Conservation (phyloP, 1,140 invertebrate genomes). For the Acromyrmex echinatior region DNA sequence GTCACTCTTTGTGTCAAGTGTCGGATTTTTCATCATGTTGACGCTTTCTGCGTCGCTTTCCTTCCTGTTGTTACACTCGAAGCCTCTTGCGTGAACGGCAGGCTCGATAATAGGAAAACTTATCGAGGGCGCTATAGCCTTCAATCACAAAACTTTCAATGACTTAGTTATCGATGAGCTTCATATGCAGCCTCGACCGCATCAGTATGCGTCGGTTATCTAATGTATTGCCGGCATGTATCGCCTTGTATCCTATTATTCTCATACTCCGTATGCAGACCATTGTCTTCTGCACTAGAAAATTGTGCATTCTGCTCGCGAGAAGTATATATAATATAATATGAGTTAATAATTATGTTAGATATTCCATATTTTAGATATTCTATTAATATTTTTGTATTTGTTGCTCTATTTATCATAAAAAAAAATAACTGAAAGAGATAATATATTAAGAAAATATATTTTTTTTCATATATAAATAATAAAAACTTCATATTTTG, state of each 20-base stretch:
- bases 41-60: neutral
- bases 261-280: neutral
- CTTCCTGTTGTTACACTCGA: constrained; percentile 31
- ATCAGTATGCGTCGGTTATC: constrained; percentile 14
- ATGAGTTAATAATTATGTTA: neutral
- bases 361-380: neutral
- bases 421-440: neutral
- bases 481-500: neutral
- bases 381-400: neutral
- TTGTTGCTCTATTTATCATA: neutral
- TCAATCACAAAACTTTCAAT: constrained; percentile 71
- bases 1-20: neutral
- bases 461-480: neutral
- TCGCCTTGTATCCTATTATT: constrained; percentile 21
- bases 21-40: constrained; percentile 25
- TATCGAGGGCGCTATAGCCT: constrained; percentile 44
- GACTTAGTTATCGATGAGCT: constrained; percentile 55
- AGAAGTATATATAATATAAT: neutral
- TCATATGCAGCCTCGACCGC: constrained; percentile 9
- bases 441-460: neutral
- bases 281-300: neutral
- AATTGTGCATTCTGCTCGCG: neutral
- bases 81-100: constrained; percentile 33
- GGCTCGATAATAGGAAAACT: constrained; percentile 63
- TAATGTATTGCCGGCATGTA: constrained; percentile 33